Evolutionary conservation across 2,888 invertebrate species (phyloP), one percentile per base, ranked within the genome.

Genomic region (Norana najaformis): DNA sequence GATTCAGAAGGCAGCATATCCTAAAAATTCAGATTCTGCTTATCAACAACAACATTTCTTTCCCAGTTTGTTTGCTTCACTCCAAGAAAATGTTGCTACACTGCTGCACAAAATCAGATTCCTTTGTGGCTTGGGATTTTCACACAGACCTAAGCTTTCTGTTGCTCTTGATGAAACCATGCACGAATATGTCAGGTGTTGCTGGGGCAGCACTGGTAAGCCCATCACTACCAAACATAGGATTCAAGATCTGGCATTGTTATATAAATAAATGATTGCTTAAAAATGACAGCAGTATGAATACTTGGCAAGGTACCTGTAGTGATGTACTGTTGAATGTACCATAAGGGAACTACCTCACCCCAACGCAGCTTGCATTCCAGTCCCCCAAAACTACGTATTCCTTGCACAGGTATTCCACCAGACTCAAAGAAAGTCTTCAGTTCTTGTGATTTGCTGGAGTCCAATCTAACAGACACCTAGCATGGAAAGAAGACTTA

Each of bases 301-400:
- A 69, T 69, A 4, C 23, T 30, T 69, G 30, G 30, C n/a, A 69
- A n/a, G n/a, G 8, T 38, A 90, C 90, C 88, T 53, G 47, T 8
- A 36, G 37, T 69, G 11, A 88, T n/a, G 34, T 90, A n/a, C 38
- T 69, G 41, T 20, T 53, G 37, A 37, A 90, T 13, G 41, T 90
- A 91, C 91, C 91, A 91, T 34, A 90, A 34, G 23, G 91, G 91
- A 20, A 91, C 37, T 20, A 89, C 91, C 69, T 91, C 91, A 34
- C 90, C 91, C 91, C 91, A 91, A 35, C 90, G 36, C 39, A 91
- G 89, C 18, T 88, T 88, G n/a, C 30, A 35, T 37, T 38, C 36
- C 14, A 90, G 38, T 1, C 90, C 91, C 0, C 18, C 13, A 88
- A 89, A 91, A 37, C 83, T 39, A 2, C 34, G 37, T 34, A 91